Evolutionary conservation across 2,113 vertebrate species (phyloP).

Genomic region (Noturus placidus): DNA sequence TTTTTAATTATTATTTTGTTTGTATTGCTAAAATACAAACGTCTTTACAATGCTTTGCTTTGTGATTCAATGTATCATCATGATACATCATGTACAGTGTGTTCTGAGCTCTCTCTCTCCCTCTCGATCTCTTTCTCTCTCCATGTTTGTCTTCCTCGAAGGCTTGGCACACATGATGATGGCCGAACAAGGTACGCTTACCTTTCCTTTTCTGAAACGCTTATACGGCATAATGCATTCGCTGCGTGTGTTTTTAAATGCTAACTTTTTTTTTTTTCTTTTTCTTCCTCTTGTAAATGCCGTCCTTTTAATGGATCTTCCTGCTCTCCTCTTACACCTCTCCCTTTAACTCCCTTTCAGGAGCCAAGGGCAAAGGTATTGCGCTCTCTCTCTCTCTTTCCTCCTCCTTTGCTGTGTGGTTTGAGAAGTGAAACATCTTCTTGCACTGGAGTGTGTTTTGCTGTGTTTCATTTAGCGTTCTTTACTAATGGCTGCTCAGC

Average conservation of each 20-base stretch:
- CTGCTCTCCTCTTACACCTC: constrained; percentile 65
- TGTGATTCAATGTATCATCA: constrained; percentile 1
- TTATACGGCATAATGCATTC: constrained; percentile 19
- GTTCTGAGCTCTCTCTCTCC: constrained; percentile 54
- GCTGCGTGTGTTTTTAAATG: background rate
- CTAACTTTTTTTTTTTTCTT: constrained; percentile 58
- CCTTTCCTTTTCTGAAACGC: constrained; percentile 21
- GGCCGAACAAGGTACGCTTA: constrained; percentile 93
- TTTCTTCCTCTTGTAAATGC: constrained; percentile 45
- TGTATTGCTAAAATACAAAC: background rate
- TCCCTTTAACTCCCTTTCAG: constrained; percentile 70
- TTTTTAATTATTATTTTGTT: background rate
- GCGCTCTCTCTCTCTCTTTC: constrained; percentile 54
- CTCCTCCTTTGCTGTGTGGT: constrained; percentile 65
- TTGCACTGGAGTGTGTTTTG: constrained; percentile 57
- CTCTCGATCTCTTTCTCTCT: constrained; percentile 29
- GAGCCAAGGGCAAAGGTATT: constrained; percentile 99
- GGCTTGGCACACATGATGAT: constrained; percentile 96
- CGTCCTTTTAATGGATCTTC: constrained; percentile 66
- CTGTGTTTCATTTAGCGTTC: constrained; percentile 55
- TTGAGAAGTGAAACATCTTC: constrained; percentile 59
- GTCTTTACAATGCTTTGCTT: background rate
- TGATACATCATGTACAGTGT: constrained; percentile 37
- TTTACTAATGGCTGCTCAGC: constrained; percentile 59
- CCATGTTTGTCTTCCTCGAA: constrained; percentile 62